Evolutionary conservation across 2,113 vertebrate genomes (phyloP).

Genomic region (Vulpes lagopus): DNA sequence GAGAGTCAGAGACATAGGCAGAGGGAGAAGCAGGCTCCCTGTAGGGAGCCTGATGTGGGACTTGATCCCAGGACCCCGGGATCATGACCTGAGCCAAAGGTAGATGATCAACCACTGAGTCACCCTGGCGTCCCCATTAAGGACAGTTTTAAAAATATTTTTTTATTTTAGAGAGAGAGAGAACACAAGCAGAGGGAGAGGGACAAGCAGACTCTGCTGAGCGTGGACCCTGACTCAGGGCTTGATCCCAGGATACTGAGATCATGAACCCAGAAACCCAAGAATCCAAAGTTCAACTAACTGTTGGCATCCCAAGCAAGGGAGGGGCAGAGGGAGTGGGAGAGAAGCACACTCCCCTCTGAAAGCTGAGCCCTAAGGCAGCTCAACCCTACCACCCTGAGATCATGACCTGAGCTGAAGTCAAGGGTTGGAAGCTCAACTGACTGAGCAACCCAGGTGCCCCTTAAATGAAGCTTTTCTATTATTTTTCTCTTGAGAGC

Average conservation of each 20-base stretch:
- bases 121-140: background rate
- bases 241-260: background rate
- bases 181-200: background rate
- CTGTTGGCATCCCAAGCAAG: background rate
- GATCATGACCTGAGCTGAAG: background rate
- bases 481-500: background rate
- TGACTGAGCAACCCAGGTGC: background rate
- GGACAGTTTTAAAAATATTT: background rate
- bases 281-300: background rate
- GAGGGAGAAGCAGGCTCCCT: background rate
- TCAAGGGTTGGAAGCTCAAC: background rate
- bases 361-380: background rate
- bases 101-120: background rate
- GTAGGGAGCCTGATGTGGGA: background rate
- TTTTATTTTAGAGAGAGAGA: background rate
- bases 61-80: background rate
- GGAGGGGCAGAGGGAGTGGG: background rate
- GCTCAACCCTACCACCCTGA: background rate
- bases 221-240: background rate
- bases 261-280: background rate
- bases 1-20: background rate
- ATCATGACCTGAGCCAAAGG: background rate
- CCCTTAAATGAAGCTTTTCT: background rate
- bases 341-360: background rate
- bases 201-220: background rate